Percentiles rank a stretch among this genome's conserved stretches.
phyloP scores from a whole-genome alignment of 2,888 invertebrate species.

The Horisme vitalbata region DNA sequence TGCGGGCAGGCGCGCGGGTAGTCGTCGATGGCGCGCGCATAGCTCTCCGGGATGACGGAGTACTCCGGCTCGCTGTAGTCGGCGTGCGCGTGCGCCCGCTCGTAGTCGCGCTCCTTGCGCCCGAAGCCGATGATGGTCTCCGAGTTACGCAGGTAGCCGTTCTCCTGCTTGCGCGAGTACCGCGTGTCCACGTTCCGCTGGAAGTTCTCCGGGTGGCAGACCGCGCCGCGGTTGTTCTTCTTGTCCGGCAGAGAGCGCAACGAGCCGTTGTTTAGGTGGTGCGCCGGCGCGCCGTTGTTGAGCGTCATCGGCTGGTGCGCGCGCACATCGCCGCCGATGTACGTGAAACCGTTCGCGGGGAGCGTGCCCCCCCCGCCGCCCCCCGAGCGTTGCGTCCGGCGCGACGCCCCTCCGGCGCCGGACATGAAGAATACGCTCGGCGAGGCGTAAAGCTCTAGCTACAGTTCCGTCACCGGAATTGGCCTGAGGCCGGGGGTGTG shows the following conservation, averaged over 20 bases:
- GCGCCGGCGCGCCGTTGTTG: constrained; percentile 78
- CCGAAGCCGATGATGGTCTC: constrained; percentile 73
- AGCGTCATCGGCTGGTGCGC: constrained; percentile 74
- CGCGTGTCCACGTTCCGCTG: constrained; percentile 77
- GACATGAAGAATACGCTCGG: constrained; percentile 91
- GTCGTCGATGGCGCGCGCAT: constrained; percentile 57
- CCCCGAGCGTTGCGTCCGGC: constrained; percentile 77
- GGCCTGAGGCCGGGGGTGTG: constrained; percentile 82
- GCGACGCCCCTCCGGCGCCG: constrained; percentile 79
- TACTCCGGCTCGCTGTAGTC: constrained; percentile 79
- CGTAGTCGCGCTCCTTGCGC: constrained; percentile 60
- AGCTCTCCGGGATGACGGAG: constrained; percentile 75
- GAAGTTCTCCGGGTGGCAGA: constrained; percentile 77
- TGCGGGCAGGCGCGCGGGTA: constrained; percentile 72
- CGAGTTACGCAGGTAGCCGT: constrained; percentile 74
- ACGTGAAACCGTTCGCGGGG: constrained; percentile 89
- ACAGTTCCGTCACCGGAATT: constrained; percentile 96
- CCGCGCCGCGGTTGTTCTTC: constrained; percentile 72
- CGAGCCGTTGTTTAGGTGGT: constrained; percentile 78
- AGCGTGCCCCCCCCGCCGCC: constrained; percentile 83
- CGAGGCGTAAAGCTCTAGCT: constrained; percentile 97
- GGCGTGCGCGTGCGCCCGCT: constrained; percentile 37
- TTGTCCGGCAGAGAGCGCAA: constrained; percentile 76
- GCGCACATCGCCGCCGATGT: constrained; percentile 87
- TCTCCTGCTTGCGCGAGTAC: constrained; percentile 78